Conservation (phyloP, 2,797 vertebrate genomes). For the Ambastaia sidthimunki region DNA sequence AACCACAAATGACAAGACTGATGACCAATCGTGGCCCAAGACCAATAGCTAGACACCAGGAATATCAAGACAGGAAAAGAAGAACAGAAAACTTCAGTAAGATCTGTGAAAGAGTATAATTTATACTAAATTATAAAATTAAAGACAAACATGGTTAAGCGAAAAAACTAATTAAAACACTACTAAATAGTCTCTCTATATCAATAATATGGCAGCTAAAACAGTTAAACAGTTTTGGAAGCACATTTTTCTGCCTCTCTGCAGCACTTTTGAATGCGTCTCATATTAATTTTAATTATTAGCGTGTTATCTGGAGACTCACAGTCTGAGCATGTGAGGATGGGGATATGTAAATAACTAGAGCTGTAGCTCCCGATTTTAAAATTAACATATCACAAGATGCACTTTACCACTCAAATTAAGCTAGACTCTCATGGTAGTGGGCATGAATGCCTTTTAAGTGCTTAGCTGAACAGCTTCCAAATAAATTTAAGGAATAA, state of each 20-base stretch:
- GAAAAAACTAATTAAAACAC: too few relatives aligned
- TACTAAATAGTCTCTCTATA: not conserved
- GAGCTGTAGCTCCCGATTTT: slow-evolving; percentile 7
- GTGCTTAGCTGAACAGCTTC: not conserved
- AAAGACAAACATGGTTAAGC: too few relatives aligned
- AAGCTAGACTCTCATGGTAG: slow-evolving; percentile 13
- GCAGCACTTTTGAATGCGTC: not conserved
- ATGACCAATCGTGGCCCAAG: too few relatives aligned
- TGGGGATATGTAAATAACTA: slow-evolving; percentile 30
- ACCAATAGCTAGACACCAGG: too few relatives aligned
- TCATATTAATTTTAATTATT: not conserved
- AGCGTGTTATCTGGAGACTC: slow-evolving; percentile 6
- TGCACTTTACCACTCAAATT: slow-evolving; percentile 13
- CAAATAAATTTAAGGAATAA: not conserved
- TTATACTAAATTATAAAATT: too few relatives aligned
- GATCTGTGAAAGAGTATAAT: too few relatives aligned
- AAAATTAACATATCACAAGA: slow-evolving; percentile 32
- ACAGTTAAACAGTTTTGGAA: not conserved
- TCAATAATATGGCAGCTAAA: slow-evolving; percentile 2
- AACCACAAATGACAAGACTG: too few relatives aligned
- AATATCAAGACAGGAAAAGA: too few relatives aligned
- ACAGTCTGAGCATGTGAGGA: slow-evolving; percentile 8
- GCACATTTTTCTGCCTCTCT: slow-evolving; percentile 9
- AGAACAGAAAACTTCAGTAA: too few relatives aligned
- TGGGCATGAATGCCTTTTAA: not conserved